Evolutionary conservation across 2,797 vertebrate genomes (phyloP).

Genomic region (Alectoris magna): DNA sequence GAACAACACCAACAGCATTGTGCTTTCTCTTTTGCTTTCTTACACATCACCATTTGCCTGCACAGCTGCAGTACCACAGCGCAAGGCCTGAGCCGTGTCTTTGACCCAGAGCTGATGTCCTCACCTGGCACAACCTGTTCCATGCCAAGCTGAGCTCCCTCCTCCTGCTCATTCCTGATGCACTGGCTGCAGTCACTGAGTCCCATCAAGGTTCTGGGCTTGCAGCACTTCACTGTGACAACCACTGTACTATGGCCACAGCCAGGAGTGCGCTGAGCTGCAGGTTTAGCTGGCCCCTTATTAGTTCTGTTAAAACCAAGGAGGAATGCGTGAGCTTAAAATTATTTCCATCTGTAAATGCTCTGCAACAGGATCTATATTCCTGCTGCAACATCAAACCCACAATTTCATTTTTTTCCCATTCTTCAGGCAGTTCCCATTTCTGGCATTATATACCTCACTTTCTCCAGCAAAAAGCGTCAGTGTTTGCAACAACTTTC

Average conservation of each 20-base stretch:
- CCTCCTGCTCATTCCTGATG: background rate
- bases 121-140: background rate
- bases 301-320: background rate
- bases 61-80: background rate
- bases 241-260: background rate
- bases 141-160: background rate
- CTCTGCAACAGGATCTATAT: background rate
- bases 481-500: background rate
- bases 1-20: background rate
- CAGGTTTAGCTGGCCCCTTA: background rate
- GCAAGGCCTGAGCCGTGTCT: background rate
- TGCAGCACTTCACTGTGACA: background rate
- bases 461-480: background rate
- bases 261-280: background rate
- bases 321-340: background rate
- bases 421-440: slow-evolving; percentile 3
- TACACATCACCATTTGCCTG: background rate
- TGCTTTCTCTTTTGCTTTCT: background rate
- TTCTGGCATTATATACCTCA: slow-evolving; percentile 17
- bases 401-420: background rate
- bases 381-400: background rate
- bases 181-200: background rate
- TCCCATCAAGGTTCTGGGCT: background rate
- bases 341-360: background rate
- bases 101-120: background rate